Conservation (phyloP, 2,888 invertebrate genomes). For the Ferdinandea cuprea region DNA sequence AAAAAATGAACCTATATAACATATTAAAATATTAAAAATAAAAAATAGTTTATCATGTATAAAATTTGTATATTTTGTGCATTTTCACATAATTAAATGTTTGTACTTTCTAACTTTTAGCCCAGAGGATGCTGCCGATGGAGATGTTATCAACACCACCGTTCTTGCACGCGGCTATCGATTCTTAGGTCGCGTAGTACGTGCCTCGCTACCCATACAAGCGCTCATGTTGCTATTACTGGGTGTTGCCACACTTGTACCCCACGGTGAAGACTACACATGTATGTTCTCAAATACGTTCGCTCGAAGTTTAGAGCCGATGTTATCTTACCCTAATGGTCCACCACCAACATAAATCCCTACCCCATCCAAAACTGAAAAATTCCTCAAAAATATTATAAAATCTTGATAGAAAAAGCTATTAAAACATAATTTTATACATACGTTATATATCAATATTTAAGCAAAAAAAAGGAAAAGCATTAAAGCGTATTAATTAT, state of each 20-base stretch:
- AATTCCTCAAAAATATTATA: background rate
- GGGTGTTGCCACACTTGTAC: conserved; percentile 95
- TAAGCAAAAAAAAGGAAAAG: background rate
- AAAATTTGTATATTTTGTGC: background rate
- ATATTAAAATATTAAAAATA: too few relatives aligned
- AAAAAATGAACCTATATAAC: too few relatives aligned
- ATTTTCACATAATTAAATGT: background rate
- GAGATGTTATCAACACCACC: conserved; percentile 86
- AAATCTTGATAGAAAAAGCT: background rate
- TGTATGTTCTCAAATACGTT: conserved; percentile 93
- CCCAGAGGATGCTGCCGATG: conserved; percentile 81
- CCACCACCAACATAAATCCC: conserved; percentile 92
- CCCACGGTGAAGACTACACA: conserved; percentile 92
- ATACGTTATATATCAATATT: background rate
- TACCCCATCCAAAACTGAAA: background rate
- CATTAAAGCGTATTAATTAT: background rate
- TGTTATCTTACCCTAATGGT: conserved; percentile 95
- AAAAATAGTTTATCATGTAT: background rate
- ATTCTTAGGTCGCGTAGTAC: conserved; percentile 94
- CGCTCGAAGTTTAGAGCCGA: conserved; percentile 92
- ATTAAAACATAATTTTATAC: background rate
- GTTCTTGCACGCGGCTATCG: conserved; percentile 90
- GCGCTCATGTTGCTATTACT: conserved; percentile 95
- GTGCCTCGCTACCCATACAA: conserved; percentile 96
- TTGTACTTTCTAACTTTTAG: conserved; percentile 63